phyloP scores from a whole-genome alignment of 2,888 invertebrate species.

The Agrotis exclamationis region DNA sequence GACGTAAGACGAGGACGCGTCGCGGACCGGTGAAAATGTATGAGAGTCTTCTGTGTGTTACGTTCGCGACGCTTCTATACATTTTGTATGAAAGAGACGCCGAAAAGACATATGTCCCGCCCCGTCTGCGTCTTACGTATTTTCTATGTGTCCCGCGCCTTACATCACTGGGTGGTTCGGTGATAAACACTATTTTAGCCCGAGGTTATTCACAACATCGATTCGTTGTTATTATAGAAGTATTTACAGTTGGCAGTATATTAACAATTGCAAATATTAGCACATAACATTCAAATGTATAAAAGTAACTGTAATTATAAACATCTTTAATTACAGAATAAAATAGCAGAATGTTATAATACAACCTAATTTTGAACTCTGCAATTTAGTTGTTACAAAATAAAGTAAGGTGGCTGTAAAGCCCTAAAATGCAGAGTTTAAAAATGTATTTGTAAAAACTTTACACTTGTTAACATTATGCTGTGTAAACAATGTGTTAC shows the following conservation, averaged over 20 bases:
- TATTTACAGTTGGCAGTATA: constrained; percentile 53
- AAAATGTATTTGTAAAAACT: constrained; percentile 31
- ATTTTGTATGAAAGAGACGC: too few relatives aligned
- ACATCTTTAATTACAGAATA: constrained; percentile 47
- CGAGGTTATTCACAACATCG: constrained; percentile 78
- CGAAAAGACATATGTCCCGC: too few relatives aligned
- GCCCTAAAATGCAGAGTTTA: constrained; percentile 47
- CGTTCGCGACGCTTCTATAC: too few relatives aligned
- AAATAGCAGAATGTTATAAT: constrained; percentile 49
- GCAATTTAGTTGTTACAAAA: constrained; percentile 49
- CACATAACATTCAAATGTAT: constrained; percentile 39
- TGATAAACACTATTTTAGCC: constrained; percentile 69
- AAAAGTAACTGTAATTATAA: constrained; percentile 42
- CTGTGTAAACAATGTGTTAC: constrained; percentile 45
- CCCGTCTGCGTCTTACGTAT: too few relatives aligned
- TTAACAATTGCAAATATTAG: constrained; percentile 67
- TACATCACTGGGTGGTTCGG: constrained; percentile 73
- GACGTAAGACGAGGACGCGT: too few relatives aligned
- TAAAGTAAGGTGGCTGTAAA: constrained; percentile 43
- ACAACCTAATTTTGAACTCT: constrained; percentile 38
- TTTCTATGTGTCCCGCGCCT: too few relatives aligned
- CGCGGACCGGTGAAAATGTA: too few relatives aligned
- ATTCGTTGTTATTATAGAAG: constrained; percentile 81
- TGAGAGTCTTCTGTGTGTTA: too few relatives aligned
- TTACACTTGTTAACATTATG: constrained; percentile 59